Evolutionary conservation across 2,888 invertebrate genomes (phyloP), one percentile per base, ranked within the genome.

Genomic region (Poecilus cupreus): DNA sequence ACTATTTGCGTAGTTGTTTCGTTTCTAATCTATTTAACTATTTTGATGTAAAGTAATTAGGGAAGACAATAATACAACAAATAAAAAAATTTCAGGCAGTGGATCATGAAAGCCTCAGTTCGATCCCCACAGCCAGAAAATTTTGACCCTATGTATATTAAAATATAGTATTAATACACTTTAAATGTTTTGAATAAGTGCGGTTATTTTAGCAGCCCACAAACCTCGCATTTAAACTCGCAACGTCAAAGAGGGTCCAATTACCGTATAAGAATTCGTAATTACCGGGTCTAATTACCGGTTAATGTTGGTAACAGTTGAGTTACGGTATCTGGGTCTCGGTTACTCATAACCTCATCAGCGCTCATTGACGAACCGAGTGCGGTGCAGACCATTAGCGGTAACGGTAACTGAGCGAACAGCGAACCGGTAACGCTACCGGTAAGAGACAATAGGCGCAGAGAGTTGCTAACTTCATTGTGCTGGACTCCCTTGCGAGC

Each of bases 311-410:
- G 64, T 60, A 77, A 60, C 77, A 43, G 43, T 77, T 57, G 43
- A 77, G 64, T 60, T 76, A 76, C 43, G 43, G 20, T 70, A 24
- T 74, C 46, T 46, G 20, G 57, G 57, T 24, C 57, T 76, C 57
- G 76, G 76, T 76, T 64, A 60, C 77, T 77, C 77, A 77, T 60
- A 77, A 77, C 64, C 77, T 77, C 77, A 77, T 77, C 77, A 77
- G 39, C 24, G 20, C 39, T 37, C 76, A 51, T 76, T 51, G 54
- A 39, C 16, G 32, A 32, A 2, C 2, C n/a, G 43, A 22, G 43
- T 37, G 51, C 51, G 24, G 18, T 11, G 43, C 22, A 18, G 70
- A 43, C 70, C 75, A 75, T 75, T 75, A 75, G 32, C 75, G 75
- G 75, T 68, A 22, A 26, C 54, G 54, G 20, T 54, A 54, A 54